A percentile compares a stretch with the other conserved stretches of the same genome.
Evolutionary conservation across 53 echinoderm and acorn worm genomes (phyloP).

Genomic region (Luidia sarsii): DNA sequence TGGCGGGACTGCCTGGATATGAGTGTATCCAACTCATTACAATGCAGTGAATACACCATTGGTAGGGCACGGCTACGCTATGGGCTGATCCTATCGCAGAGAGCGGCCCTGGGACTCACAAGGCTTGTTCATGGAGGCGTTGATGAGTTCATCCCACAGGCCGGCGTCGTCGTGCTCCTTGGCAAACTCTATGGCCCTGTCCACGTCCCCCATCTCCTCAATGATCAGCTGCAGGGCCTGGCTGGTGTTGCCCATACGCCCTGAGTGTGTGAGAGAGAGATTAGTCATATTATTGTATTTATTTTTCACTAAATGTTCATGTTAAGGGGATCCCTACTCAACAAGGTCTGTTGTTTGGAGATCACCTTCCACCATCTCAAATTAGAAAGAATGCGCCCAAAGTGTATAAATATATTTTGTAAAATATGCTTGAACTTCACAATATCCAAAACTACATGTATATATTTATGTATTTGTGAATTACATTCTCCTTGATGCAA

Average conservation of each 20-base stretch:
- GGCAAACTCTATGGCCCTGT: slow-evolving; percentile 92
- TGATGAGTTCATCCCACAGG: slow-evolving; percentile 92
- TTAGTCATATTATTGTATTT: too few species aligned
- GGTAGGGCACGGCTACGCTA: neutral
- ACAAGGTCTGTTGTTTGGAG: neutral
- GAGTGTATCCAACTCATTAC: too few species aligned
- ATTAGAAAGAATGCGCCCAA: too few species aligned
- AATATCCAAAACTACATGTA: too few species aligned
- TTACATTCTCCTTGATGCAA: too few species aligned
- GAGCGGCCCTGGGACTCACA: slow-evolving; percentile 64
- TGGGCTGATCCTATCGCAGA: neutral
- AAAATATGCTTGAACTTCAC: too few species aligned
- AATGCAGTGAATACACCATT: neutral
- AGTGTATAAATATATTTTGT: too few species aligned
- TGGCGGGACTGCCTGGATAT: too few species aligned
- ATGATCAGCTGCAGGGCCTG: slow-evolving; percentile 88
- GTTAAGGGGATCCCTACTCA: too few species aligned
- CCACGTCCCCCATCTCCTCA: slow-evolving; percentile 82
- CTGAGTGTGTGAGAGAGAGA: slow-evolving; percentile 36
- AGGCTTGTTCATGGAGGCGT: slow-evolving; percentile 94
- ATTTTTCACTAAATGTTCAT: too few species aligned
- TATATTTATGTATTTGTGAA: too few species aligned
- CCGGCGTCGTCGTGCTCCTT: slow-evolving; percentile 95
- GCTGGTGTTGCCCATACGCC: slow-evolving; percentile 96
- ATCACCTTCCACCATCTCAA: too few species aligned